A percentile compares a stretch with the other conserved stretches of the same genome.
Conservation (phyloP, 2,888 invertebrate species). For the Dicranocentrus wangi region DNA sequence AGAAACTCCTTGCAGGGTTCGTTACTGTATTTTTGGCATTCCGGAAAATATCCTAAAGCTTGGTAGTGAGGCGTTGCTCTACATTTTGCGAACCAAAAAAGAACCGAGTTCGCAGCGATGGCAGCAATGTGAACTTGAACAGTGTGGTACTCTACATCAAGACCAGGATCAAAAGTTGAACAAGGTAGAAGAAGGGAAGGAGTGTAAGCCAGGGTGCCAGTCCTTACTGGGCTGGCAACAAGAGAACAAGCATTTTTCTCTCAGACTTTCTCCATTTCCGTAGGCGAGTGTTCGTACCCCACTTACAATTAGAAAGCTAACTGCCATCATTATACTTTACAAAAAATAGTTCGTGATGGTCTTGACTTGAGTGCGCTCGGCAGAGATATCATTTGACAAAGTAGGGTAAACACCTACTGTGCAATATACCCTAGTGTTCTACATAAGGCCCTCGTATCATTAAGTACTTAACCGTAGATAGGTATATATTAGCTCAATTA, state of each 20-base stretch:
- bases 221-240: conserved; percentile 42
- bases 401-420: no score
- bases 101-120: neutral
- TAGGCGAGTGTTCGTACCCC: neutral
- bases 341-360: neutral
- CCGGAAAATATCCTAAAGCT: no score
- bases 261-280: neutral
- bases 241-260: conserved; percentile 5
- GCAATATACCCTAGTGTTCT: no score
- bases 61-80: no score
- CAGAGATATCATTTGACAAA: neutral
- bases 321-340: neutral
- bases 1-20: no score
- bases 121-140: neutral
- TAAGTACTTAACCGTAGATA: no score
- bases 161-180: no score
- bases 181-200: conserved; percentile 20
- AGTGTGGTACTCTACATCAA: no score
- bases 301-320: neutral
- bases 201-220: conserved; percentile 21
- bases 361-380: neutral
- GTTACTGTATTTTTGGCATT: no score
- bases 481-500: no score
- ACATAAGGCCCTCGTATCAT: no score
- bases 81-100: neutral